These are phyloP conservation scores for Zenarchopterus dispar DNA, from an alignment of 2,797 vertebrate species.

Conservation along the genomic window DNA sequence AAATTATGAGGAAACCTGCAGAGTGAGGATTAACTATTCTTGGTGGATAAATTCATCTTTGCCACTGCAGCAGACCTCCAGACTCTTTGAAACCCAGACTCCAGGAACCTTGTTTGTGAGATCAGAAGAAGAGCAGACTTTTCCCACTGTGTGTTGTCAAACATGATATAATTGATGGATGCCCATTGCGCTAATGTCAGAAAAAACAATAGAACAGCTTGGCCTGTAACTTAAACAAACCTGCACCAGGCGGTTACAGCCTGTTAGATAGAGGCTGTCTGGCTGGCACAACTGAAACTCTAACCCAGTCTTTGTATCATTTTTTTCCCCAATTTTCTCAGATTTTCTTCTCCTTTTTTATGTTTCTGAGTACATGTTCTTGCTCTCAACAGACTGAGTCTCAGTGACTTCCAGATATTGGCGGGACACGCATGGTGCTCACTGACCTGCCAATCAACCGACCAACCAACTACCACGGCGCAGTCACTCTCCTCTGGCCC, in stretches of 20 bases:
- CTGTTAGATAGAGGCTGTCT: constrained; percentile 25
- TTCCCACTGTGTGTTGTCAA: constrained; percentile 12
- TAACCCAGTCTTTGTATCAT: background rate
- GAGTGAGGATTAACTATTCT: constrained; percentile 32
- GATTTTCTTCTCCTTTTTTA: background rate
- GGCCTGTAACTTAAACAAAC: constrained; percentile 21
- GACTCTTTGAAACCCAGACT: constrained; percentile 4
- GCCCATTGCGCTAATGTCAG: constrained; percentile 31
- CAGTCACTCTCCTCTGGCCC: constrained; percentile 85
- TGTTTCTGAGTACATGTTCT: constrained; percentile 46
- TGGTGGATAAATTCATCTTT: constrained; percentile 38
- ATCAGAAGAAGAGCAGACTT: constrained; percentile 41
- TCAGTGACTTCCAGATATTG: constrained; percentile 82
- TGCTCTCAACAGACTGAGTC: constrained; percentile 89
- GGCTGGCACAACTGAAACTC: background rate
- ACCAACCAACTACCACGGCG: constrained; percentile 83
- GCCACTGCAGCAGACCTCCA: constrained; percentile 34
- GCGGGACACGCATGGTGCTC: constrained; percentile 80
- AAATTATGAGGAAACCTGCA: constrained; percentile 42
- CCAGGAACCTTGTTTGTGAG: constrained; percentile 6
- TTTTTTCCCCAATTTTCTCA: background rate
- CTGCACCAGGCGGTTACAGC: constrained; percentile 5
- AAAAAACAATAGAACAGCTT: constrained; percentile 27
- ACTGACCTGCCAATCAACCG: constrained; percentile 65
- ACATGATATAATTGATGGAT: constrained; percentile 49